A percentile compares a stretch with the other conserved stretches of the same genome.
Conservation (phyloP, 2,113 vertebrate genomes). For the Erythrocebus patas region DNA sequence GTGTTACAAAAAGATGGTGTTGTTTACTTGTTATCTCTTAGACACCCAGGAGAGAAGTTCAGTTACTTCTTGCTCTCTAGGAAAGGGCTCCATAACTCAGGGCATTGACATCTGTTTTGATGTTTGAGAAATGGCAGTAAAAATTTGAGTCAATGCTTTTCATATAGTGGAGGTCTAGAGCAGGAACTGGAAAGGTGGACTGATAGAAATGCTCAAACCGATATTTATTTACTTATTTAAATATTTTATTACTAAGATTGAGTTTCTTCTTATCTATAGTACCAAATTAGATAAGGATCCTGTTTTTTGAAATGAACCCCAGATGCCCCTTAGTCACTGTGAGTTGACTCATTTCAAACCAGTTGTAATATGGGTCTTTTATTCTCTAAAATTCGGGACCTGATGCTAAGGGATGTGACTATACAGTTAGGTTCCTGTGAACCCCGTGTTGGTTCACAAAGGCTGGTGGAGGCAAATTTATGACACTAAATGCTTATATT, state of each 20-base stretch:
- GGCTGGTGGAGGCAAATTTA: not conserved
- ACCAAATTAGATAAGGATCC: not conserved
- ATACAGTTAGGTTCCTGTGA: not conserved
- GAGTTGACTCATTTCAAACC: not conserved
- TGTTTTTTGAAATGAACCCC: not conserved
- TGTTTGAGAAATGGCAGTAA: slow-evolving; percentile 66
- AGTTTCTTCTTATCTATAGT: not conserved
- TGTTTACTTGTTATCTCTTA: slow-evolving; percentile 43
- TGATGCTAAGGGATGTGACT: not conserved
- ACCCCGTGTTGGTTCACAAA: not conserved
- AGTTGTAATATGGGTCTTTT: not conserved
- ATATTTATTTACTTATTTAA: not conserved
- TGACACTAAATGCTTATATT: not conserved
- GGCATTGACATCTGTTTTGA: slow-evolving; percentile 74
- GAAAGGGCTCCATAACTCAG: slow-evolving; percentile 69
- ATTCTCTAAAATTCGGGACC: not conserved
- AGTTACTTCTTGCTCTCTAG: slow-evolving; percentile 24
- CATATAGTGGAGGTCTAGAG: not conserved
- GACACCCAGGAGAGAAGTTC: not conserved
- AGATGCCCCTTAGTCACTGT: not conserved
- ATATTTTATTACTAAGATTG: not conserved
- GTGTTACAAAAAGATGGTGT: slow-evolving; percentile 61
- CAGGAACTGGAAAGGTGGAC: not conserved
- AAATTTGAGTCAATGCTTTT: slow-evolving; percentile 32
- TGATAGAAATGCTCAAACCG: not conserved